phyloP scores from a whole-genome alignment of 2,113 vertebrate genomes.

The Ranitomeya imitator region DNA sequence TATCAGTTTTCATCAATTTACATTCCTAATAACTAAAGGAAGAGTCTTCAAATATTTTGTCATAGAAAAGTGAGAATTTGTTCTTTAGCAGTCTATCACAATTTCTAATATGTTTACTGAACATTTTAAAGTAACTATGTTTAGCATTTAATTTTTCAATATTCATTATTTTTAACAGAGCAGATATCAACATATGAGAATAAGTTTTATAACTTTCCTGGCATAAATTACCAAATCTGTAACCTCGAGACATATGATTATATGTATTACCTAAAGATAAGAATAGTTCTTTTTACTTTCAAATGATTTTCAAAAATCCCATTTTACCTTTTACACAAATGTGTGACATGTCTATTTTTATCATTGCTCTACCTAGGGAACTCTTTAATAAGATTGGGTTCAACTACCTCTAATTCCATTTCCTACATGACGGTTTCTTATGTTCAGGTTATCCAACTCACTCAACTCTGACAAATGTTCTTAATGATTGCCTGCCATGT shows the following conservation, averaged over 20 bases:
- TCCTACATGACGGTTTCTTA: constrained; percentile 8
- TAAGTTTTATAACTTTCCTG: not conserved
- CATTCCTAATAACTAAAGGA: too few relatives aligned
- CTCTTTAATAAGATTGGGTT: constrained; percentile 10
- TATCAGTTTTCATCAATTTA: too few relatives aligned
- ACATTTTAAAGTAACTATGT: too few relatives aligned
- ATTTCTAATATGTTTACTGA: too few relatives aligned
- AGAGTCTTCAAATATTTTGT: too few relatives aligned
- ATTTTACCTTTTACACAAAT: not conserved
- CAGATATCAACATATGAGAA: not conserved
- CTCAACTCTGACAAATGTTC: constrained; percentile 35
- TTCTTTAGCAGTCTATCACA: too few relatives aligned
- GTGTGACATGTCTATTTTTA: constrained; percentile 11
- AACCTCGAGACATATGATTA: not conserved
- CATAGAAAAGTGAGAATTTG: too few relatives aligned
- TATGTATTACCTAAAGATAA: not conserved
- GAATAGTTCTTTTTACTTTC: not conserved
- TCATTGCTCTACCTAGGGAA: not conserved
- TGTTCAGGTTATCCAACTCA: constrained; percentile 17
- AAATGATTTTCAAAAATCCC: not conserved
- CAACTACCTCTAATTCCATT: constrained; percentile 9
- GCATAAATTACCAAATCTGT: not conserved
- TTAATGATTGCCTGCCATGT: constrained; percentile 45
- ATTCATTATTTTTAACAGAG: not conserved
- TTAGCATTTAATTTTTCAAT: not conserved